Conservation (phyloP, 2,797 vertebrate genomes). For the Chiloscyllium punctatum region DNA sequence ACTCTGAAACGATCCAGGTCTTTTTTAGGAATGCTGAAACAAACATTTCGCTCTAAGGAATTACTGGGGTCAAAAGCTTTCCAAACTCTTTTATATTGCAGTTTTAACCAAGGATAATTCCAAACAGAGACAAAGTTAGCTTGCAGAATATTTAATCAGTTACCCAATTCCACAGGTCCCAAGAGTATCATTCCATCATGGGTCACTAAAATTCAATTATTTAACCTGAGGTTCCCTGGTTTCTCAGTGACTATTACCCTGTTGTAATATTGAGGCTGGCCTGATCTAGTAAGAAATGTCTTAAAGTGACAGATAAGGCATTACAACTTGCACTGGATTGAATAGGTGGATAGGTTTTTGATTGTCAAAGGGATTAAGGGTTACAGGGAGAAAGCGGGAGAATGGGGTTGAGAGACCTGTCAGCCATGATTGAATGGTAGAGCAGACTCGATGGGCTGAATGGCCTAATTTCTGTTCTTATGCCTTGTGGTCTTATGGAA, state of each 20-base stretch:
- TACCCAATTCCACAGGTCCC: background rate
- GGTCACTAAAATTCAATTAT: background rate
- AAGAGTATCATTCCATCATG: background rate
- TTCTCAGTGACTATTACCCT: background rate
- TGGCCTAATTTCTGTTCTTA: no score
- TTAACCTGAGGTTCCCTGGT: background rate
- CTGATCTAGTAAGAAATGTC: background rate
- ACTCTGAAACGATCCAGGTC: background rate
- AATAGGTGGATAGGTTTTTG: no score
- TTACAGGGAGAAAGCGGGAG: no score
- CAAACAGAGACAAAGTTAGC: background rate
- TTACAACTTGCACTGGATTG: no score
- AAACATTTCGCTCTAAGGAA: background rate
- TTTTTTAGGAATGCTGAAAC: background rate
- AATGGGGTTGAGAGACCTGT: no score
- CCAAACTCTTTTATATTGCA: background rate
- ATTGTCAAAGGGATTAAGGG: no score
- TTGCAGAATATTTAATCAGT: background rate
- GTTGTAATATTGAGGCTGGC: background rate
- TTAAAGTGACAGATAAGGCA: background rate
- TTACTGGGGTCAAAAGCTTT: background rate
- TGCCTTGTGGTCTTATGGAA: no score
- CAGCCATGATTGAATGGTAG: no score
- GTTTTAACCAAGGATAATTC: background rate
- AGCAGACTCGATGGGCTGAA: no score